Conservation (phyloP, 1,140 invertebrate species). For the Lepidurus arcticus region DNA sequence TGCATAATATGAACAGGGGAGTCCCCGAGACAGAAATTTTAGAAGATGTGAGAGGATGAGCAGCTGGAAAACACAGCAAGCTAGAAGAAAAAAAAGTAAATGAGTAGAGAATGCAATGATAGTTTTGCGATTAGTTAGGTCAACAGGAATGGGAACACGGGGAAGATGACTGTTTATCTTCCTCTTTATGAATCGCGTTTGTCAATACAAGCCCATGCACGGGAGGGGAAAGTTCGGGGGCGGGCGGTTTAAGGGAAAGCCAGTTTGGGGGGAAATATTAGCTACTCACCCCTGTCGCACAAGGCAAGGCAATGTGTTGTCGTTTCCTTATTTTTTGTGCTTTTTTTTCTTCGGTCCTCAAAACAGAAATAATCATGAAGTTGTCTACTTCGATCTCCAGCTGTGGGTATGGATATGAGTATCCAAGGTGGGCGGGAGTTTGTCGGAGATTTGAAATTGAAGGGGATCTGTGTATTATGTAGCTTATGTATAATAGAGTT, state of each 20-base stretch:
- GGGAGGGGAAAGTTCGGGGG: not conserved
- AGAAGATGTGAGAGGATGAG: not conserved
- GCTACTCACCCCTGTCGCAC: not conserved
- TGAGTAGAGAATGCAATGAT: conserved; percentile 23
- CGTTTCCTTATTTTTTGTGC: not conserved
- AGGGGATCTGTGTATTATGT: conserved; percentile 21
- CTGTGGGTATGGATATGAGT: not conserved
- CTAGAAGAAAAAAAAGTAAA: conserved; percentile 10
- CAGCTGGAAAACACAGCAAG: not conserved
- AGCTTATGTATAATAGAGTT: conserved; percentile 22
- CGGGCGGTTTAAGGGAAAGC: not conserved
- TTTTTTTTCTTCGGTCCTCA: no score
- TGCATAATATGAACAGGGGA: not conserved
- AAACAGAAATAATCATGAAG: conserved; percentile 9
- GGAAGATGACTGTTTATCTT: conserved; percentile 7
- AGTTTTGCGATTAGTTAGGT: conserved; percentile 18
- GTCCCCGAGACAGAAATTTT: not conserved
- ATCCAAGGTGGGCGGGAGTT: conserved; percentile 4
- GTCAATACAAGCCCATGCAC: conserved; percentile 14
- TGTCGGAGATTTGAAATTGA: not conserved
- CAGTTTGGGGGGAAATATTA: not conserved
- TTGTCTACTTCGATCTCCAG: conserved; percentile 9
- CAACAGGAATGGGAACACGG: not conserved
- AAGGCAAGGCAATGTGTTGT: conserved; percentile 13
- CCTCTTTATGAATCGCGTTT: conserved; percentile 19